Conservation (phyloP, 2,113 vertebrate species). For the Labeo catla region DNA sequence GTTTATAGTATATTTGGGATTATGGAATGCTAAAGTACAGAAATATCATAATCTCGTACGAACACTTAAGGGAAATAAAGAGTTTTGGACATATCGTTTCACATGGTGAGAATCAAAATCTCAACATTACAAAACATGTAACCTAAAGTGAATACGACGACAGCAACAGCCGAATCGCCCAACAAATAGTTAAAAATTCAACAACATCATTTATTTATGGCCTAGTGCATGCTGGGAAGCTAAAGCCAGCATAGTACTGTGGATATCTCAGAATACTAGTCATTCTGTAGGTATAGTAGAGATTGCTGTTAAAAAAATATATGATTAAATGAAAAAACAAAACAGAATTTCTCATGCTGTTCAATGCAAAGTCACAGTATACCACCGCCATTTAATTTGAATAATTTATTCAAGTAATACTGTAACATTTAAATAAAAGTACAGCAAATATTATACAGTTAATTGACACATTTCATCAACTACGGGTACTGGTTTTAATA, state of each 20-base stretch:
- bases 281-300: neutral
- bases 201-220: constrained; percentile 23
- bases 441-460: neutral
- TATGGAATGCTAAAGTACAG: neutral
- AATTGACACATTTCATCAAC: neutral
- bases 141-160: neutral
- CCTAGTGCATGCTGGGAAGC: neutral
- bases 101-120: neutral
- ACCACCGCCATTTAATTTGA: neutral
- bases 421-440: neutral
- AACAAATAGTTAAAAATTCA: constrained; percentile 26
- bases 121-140: neutral
- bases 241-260: neutral
- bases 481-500: neutral
- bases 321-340: too few relatives aligned
- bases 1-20: neutral
- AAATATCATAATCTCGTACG: neutral
- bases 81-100: neutral
- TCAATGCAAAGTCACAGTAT: neutral
- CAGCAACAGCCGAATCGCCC: neutral
- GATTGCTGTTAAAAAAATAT: neutral
- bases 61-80: neutral
- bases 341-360: neutral
- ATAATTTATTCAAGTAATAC: neutral
- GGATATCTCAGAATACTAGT: neutral